phyloP scores from a whole-genome alignment of 2,888 invertebrate genomes.

The Reticulitermes lucifugus region DNA sequence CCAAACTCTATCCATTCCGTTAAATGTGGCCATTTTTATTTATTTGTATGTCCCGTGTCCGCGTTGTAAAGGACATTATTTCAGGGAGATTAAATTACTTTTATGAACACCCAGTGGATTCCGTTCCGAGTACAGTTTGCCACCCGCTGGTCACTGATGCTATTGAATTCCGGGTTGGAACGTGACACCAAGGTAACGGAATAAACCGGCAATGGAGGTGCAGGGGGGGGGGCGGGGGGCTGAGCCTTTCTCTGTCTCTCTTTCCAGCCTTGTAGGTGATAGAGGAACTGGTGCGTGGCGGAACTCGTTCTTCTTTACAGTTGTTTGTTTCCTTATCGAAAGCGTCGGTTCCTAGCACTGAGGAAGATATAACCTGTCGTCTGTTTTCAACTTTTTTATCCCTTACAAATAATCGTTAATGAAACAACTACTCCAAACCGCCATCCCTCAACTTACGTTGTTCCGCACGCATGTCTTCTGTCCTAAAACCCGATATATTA shows the following conservation, averaged over 20 bases:
- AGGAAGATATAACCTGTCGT: neutral
- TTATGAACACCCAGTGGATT: neutral
- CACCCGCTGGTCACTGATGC: neutral
- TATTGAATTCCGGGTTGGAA: slow-evolving; percentile 8
- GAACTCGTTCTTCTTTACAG: neutral
- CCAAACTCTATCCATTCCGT: too few species aligned
- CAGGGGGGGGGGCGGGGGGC: neutral
- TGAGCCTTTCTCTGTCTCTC: neutral
- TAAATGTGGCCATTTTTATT: too few species aligned
- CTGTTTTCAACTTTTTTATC: neutral
- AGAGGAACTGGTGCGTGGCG: neutral
- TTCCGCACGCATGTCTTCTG: too few species aligned
- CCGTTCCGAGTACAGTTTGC: neutral
- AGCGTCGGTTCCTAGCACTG: neutral
- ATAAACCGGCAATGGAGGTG: neutral
- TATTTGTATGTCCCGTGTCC: too few species aligned
- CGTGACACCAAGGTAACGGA: slow-evolving; percentile 13
- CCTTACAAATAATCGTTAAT: neutral
- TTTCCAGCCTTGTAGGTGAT: neutral
- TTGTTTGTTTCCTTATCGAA: neutral
- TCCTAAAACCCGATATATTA: too few species aligned
- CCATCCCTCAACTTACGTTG: too few species aligned
- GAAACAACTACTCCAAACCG: too few species aligned
- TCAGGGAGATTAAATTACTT: neutral
- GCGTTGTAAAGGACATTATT: too few species aligned